Conservation (phyloP, 2,888 invertebrate species). For the Eudemis profundana region DNA sequence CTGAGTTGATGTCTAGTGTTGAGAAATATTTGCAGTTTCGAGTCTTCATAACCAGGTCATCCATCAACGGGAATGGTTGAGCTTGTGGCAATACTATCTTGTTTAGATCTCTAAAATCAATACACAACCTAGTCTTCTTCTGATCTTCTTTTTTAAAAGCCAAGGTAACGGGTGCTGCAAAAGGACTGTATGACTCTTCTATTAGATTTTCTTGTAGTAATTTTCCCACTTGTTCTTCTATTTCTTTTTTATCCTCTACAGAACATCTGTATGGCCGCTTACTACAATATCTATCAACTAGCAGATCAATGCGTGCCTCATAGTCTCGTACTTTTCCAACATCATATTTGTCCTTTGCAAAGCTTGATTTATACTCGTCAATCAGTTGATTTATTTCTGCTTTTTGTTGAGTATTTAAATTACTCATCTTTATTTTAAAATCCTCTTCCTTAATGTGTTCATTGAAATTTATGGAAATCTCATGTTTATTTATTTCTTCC, state of each 20-base stretch:
- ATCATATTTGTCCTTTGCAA: conserved; percentile 47
- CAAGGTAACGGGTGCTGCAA: conserved; percentile 43
- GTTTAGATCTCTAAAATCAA: too few relatives aligned
- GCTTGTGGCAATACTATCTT: neutral
- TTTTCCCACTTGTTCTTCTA: conserved; percentile 35
- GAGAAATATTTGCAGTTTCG: conserved; percentile 52
- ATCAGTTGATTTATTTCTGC: conserved; percentile 43
- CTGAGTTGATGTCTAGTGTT: conserved; percentile 56
- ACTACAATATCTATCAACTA: conserved; percentile 42
- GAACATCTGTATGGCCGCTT: conserved; percentile 43
- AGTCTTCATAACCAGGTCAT: too few relatives aligned
- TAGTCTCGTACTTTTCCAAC: conserved; percentile 43
- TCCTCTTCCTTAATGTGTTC: conserved; percentile 45
- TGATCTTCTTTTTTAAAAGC: conserved; percentile 43
- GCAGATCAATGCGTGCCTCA: conserved; percentile 44
- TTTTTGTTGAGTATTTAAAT: conserved; percentile 45
- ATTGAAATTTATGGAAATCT: conserved; percentile 45
- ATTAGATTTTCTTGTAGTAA: conserved; percentile 32
- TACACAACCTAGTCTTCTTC: too few relatives aligned
- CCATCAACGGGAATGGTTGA: too few relatives aligned
- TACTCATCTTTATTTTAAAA: conserved; percentile 36
- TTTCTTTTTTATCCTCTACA: conserved; percentile 38
- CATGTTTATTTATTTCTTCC: neutral
- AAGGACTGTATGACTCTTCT: conserved; percentile 39
- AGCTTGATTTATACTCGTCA: conserved; percentile 41